Evolutionary conservation across 2,888 invertebrate species (phyloP), one percentile per base, ranked within the genome.

Genomic region (Drosophila phalerata): DNA sequence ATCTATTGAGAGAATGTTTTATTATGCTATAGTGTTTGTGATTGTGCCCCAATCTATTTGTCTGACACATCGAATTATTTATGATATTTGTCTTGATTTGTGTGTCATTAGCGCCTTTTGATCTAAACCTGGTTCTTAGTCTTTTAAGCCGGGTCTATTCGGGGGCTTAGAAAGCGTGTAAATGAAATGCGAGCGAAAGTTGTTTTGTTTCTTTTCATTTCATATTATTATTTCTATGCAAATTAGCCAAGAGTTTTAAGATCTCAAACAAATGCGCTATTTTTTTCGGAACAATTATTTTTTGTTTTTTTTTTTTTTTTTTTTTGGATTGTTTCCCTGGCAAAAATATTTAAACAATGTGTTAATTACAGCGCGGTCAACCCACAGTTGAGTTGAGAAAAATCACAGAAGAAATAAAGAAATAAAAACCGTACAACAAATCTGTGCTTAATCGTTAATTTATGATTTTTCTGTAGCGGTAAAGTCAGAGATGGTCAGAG

Each of bases 381-480:
- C 47, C 38, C 48, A 53, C 72, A 68, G 67, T 10, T 47, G 17
- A 57, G 19, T 13, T 49, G 13, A 49, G 34, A 63, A 25, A 32
- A 60, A 65, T 34, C 38, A 52, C 47, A 64, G 42, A 17, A 48
- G 13, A 17, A 19, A 43, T 34, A 17, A 10, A 64, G 17, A 25
- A 38, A 60, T 52, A 62, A 57, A 65, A 67, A 73, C 75, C 79
- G 84, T 82, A 79, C 55, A 69, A 74, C 79, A 86, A 81, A 84
- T 86, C 81, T 81, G 81, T 74, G 84, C 86, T 86, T 86, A 85
- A 85, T 87, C 85, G 85, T 87, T 81, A 85, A 85, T 85, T 85
- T 87, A 85, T 85, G 82, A 80, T 81, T 70, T 74, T 71, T 58
- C 58, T 57, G 49, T 84, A 85, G 87, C 84, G 84, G 84, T 86